Base-by-base conservation (phyloP, 2,888 invertebrate species). In the Cacoxenus indagator region DNA sequence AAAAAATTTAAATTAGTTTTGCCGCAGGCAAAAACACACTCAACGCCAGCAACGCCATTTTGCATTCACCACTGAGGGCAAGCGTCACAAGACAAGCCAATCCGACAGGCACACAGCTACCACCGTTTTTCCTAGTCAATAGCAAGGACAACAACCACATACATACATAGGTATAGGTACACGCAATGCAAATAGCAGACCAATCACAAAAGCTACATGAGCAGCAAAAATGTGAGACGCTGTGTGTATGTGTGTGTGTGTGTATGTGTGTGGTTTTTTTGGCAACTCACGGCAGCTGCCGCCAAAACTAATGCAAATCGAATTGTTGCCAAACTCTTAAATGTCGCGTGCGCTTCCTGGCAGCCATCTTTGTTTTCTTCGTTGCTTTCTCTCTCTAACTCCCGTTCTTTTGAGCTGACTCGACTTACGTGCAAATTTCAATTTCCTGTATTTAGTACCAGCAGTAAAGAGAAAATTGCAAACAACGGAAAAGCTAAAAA, bases 371-470 rank as follows among this genome's bases (percentile, higher is more conserved):
- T 80, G 78, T 69, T 76, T 78, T 17, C 22, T 80, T 17, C 31
- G 14, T 48, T 59, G 24, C 48, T 22, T 48, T 24, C 24, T 43
- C 11, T 48, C 22, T 24, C 6, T 19, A 5, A 19, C 59, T 51
- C 46, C n/a, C 24, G 9, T 62, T 62, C 65, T 65, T 51, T 51
- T 19, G 17, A 22, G 17, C n/a, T 43, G n/a, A 14, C 11, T 26
- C 59, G 59, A 19, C 59, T 84, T 75, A 73, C 70, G 76, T 80
- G 77, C 78, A 85, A 85, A 85, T 85, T 85, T 78, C 83, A 85
- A 85, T 85, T 85, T 85, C 79, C 83, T 83, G 81, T 75, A 71
- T 76, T 78, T 81, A 54, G 31, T n/a, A n/a, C n/a, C 65, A 43
- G 45, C 62, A 68, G 67, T 54, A 27, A 59, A 37, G 37, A 54